Evolutionary conservation across 2,113 vertebrate genomes (phyloP).

Genomic region (Oreochromis niloticus): DNA sequence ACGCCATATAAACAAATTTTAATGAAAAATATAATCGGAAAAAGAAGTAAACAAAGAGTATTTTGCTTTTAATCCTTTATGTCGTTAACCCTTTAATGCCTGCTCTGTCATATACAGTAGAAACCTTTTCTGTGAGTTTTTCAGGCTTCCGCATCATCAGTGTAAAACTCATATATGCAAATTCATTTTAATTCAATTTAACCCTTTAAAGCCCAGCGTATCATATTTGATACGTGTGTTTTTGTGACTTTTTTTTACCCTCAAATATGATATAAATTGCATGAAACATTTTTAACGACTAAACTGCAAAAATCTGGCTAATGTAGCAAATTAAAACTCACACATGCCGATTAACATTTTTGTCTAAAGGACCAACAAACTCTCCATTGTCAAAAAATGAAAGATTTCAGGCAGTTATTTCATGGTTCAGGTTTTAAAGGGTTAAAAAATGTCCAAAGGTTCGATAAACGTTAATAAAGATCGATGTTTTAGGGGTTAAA

Average conservation of each 20-base stretch:
- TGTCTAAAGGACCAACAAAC: neutral
- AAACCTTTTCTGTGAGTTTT: neutral
- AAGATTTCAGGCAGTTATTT: neutral
- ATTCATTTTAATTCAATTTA: neutral
- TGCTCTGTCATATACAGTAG: rapidly evolving
- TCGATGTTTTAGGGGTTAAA: rapidly evolving
- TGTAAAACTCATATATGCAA: neutral
- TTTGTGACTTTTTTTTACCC: neutral
- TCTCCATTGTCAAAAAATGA: neutral
- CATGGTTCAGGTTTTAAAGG: neutral
- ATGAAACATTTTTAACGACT: neutral
- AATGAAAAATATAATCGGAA: neutral
- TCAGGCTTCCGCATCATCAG: neutral
- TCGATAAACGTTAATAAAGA: neutral
- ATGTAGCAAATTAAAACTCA: neutral
- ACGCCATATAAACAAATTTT: neutral
- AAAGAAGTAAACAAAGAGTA: neutral
- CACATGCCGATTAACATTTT: neutral
- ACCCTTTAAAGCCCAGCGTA: neutral
- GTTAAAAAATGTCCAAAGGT: neutral
- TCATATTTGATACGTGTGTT: neutral
- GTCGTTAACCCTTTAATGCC: neutral
- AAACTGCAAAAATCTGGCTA: neutral
- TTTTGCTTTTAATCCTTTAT: neutral
- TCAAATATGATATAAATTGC: neutral